Base-by-base conservation (phyloP, 2,888 invertebrate species). In the Tinea semifulvella region DNA sequence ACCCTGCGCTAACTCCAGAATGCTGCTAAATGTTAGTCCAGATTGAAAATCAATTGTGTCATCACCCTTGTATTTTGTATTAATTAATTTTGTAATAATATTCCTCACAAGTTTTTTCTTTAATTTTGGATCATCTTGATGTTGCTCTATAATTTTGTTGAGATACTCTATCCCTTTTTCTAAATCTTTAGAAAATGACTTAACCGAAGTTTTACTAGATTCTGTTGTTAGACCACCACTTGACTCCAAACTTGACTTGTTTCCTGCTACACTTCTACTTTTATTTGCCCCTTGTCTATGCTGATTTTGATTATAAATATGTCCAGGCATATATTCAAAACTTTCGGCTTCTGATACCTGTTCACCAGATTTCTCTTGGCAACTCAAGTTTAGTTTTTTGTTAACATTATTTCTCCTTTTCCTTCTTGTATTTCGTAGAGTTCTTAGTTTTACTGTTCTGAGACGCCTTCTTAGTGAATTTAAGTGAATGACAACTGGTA, bases 71-170 rank as follows among this genome's bases (percentile, higher is more conserved):
- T 86, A 87, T 50, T 81, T 84, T 1, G 83, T 75, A 38, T 81
- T 82, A 0, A 87, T 63, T 10, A 89, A 69, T 58, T 85, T 83
- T 49, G 84, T 77, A 0, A 89, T 84, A 43, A 90, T 82, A 57
- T 86, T 85, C 55, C 85, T 86, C 11, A 89, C 81, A 38, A 89
- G 76, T 53, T 83, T 76, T 51, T 85, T 85, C 61, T 88, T 88
- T 3, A 85, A 71, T 25, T 77, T 66, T 11, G 80, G 63, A 60
- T 88, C 84, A 50, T 85, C 82, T 52, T 84, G 83, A 50, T 84
- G 83, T 19, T 84, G 81, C 49, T 84, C 81, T 11, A 88, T 65
- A 27, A 88, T 74, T 44, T 75, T 76, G 55, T 84, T 84, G 2
- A 90, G 58, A 38, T 88, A 60, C 43, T 83, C 75, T 19, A 89